A percentile compares a stretch with the other conserved stretches of the same genome.
Evolutionary conservation across 2,797 vertebrate genomes (phyloP).

Genomic region (Nyctibius grandis): DNA sequence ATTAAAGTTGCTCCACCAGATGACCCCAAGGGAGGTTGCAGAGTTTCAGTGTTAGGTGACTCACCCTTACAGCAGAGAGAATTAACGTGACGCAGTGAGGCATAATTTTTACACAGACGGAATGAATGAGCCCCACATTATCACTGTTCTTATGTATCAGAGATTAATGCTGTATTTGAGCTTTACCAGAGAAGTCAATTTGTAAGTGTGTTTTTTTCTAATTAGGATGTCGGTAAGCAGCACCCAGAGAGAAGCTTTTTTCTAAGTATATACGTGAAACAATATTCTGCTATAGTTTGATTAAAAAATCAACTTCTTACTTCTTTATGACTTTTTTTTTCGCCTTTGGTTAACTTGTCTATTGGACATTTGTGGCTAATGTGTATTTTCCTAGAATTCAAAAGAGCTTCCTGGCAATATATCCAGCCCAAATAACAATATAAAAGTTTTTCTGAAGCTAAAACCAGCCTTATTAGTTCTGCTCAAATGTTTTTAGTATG

Average conservation of each 20-base stretch:
- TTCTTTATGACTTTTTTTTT: background rate
- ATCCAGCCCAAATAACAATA: background rate
- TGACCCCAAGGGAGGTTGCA: background rate
- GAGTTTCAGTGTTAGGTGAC: background rate
- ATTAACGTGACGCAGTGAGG: background rate
- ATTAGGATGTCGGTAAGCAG: background rate
- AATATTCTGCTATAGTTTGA: background rate
- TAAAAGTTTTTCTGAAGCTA: background rate
- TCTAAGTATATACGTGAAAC: background rate
- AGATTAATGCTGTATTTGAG: background rate
- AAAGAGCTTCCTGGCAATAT: background rate
- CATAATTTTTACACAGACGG: background rate
- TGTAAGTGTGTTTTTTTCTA: background rate
- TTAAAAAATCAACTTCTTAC: background rate
- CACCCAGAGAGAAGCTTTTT: background rate
- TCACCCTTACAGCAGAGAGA: background rate
- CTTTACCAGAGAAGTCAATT: background rate
- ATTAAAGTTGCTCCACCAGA: background rate
- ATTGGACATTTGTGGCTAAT: background rate
- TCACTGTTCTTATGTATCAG: background rate
- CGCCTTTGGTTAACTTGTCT: background rate
- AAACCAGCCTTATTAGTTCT: background rate
- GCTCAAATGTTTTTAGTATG: background rate
- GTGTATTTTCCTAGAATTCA: background rate
- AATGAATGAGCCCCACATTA: background rate